Evolutionary conservation across 2,888 invertebrate species (phyloP).

Genomic region (Sesia apiformis): DNA sequence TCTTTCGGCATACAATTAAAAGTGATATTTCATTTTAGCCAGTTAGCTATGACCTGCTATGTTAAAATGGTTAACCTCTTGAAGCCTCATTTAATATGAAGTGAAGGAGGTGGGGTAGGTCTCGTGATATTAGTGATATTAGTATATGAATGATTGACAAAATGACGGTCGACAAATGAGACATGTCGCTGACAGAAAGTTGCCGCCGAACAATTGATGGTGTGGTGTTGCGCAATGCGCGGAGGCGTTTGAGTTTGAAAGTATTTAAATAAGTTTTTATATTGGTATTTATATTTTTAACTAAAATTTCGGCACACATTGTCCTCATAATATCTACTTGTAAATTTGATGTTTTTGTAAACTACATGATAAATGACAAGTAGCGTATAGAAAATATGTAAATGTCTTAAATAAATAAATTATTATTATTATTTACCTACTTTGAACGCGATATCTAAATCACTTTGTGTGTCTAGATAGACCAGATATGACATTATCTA

Average conservation of each 20-base stretch:
- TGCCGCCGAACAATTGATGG: slow-evolving; percentile 15
- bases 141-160: slow-evolving; percentile 18
- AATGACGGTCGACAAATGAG: slow-evolving; percentile 26
- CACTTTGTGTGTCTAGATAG: no score
- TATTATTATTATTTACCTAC: no score
- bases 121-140: slow-evolving; percentile 6
- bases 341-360: no score
- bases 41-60: neutral
- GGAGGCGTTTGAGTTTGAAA: neutral
- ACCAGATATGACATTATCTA: no score
- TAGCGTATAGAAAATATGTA: no score
- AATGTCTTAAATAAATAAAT: no score
- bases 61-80: neutral
- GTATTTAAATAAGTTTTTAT: neutral
- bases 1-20: neutral
- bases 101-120: slow-evolving; percentile 2
- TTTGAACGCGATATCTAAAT: no score
- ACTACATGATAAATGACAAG: no score
- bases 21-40: neutral
- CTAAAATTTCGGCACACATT: no score
- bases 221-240: slow-evolving; percentile 2
- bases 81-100: slow-evolving; percentile 3
- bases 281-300: no score
- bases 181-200: slow-evolving; percentile 16
- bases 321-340: no score